A percentile compares a stretch with the other conserved stretches of the same genome.
phyloP scores from a whole-genome alignment of 2,888 invertebrate species.

The Ennomos erosarius region DNA sequence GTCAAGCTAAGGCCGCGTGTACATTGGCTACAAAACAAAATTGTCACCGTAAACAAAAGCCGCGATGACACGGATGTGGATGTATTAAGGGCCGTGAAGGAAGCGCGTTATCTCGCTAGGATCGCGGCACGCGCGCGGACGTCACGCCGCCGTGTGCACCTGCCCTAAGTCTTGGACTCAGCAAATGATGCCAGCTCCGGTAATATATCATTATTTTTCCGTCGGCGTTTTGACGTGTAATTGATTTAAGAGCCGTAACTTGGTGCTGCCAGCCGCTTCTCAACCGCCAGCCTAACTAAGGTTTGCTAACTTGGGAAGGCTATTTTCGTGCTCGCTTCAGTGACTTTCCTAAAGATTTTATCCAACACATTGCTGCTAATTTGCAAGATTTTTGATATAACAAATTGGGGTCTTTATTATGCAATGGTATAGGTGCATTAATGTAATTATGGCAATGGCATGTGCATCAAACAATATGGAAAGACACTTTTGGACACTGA shows the following conservation, averaged over 20 bases:
- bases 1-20: conserved; percentile 41
- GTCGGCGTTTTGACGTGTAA: conserved; percentile 39
- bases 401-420: conserved; percentile 6
- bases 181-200: conserved; percentile 24
- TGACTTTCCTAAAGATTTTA: conserved; percentile 17
- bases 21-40: conserved; percentile 55
- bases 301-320: conserved; percentile 8
- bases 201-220: conserved; percentile 43
- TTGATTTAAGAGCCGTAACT: conserved; percentile 44
- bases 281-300: conserved; percentile 23
- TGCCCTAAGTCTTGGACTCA: conserved; percentile 51
- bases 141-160: conserved; percentile 59
- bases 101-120: conserved; percentile 42
- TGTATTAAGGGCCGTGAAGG: conserved; percentile 56
- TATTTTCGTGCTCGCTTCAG: conserved; percentile 14
- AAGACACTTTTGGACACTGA: too few species aligned
- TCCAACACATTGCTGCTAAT: conserved; percentile 12
- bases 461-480: not conserved
- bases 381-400: conserved; percentile 15
- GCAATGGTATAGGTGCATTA: not conserved
- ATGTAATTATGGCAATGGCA: not conserved
- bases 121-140: conserved; percentile 35
- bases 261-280: conserved; percentile 13
- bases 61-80: conserved; percentile 45
- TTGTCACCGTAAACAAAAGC: conserved; percentile 61